These are phyloP conservation scores for Pristionchus exspectatus DNA, from an alignment of 2,888 invertebrate species.

Conservation along the genomic window DNA sequence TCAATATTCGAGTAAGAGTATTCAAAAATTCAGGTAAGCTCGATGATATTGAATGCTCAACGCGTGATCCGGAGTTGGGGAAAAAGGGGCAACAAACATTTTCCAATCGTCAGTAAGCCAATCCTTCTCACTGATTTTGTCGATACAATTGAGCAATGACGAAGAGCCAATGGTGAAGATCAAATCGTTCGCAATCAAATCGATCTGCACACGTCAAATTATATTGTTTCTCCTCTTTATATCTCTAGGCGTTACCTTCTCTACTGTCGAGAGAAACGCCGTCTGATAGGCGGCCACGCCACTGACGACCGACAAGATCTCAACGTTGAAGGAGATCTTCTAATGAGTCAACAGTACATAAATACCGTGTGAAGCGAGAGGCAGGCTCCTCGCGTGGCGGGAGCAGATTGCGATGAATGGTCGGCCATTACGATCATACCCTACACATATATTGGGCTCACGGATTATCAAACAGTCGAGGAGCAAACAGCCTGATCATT, in stretches of 20 bases:
- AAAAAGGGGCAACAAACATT: neutral
- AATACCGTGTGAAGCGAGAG: neutral
- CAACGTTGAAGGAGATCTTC: neutral
- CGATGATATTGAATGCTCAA: too few species aligned
- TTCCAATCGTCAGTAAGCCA: neutral
- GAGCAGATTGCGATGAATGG: neutral
- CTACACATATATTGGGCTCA: neutral
- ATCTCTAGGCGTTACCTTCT: neutral
- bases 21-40: too few species aligned
- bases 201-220: neutral
- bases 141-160: neutral
- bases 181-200: neutral
- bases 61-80: too few species aligned
- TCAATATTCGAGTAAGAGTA: too few species aligned
- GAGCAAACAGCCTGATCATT: neutral
- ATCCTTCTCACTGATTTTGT: neutral
- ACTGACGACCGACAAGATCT: neutral
- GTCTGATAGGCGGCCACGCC: neutral
- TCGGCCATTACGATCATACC: neutral
- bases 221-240: neutral
- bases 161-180: neutral
- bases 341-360: neutral
- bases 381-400: neutral
- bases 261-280: neutral
- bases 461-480: neutral